Evolutionary conservation across 2,113 vertebrate genomes (phyloP).

Genomic region (Macquaria ambigua): DNA sequence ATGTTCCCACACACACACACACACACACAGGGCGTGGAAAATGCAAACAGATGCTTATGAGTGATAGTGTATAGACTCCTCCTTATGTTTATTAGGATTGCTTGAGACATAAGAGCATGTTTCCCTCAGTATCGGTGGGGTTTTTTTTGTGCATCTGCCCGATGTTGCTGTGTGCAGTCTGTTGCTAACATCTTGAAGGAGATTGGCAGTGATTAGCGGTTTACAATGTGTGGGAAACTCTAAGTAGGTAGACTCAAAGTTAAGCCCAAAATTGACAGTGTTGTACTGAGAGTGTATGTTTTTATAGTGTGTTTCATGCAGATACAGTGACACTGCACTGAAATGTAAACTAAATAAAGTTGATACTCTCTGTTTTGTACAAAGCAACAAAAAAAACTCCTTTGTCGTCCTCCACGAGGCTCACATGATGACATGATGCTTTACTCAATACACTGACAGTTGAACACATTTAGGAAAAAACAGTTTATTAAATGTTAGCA

Average conservation of each 20-base stretch:
- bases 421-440: neutral
- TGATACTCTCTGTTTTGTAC: neutral
- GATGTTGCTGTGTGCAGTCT: conserved; percentile 12
- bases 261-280: conserved; percentile 47
- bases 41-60: conserved; percentile 19
- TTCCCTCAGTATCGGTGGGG: neutral
- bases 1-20: neutral
- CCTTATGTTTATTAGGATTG: conserved; percentile 13
- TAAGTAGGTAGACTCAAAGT: conserved; percentile 28
- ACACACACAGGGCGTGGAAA: neutral
- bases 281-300: neutral
- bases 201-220: conserved; percentile 16
- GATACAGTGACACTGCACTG: neutral
- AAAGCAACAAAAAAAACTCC: neutral
- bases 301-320: neutral
- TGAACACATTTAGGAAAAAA: neutral
- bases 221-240: conserved; percentile 34
- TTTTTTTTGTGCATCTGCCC: conserved; percentile 12
- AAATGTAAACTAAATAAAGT: neutral
- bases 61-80: neutral
- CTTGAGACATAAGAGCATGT: neutral
- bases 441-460: neutral
- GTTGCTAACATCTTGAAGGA: conserved; percentile 20
- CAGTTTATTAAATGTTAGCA: neutral
- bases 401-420: neutral